Evolutionary conservation across 2,888 invertebrate species (phyloP).

Genomic region (Tridacna gigas): DNA sequence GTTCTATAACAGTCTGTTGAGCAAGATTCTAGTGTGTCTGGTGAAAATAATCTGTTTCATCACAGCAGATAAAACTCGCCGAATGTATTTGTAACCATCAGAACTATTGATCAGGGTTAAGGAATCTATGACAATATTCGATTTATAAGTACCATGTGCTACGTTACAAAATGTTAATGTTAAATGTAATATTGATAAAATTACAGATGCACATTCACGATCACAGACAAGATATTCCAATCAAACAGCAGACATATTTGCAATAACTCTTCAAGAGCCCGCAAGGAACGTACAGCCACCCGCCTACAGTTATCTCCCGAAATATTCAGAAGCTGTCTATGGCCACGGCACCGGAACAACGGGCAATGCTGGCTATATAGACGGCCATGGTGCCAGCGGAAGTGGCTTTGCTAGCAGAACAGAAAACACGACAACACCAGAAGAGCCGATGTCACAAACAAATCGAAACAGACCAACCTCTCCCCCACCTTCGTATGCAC

Average conservation of each 20-base stretch:
- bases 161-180: too few species aligned
- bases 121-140: too few species aligned
- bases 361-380: neutral
- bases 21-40: too few species aligned
- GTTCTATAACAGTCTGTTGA: too few species aligned
- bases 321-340: slow-evolving; percentile 9
- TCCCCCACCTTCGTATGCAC: slow-evolving; percentile 14
- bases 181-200: too few species aligned
- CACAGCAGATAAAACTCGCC: too few species aligned
- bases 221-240: neutral
- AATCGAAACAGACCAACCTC: neutral
- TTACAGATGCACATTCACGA: neutral
- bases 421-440: neutral
- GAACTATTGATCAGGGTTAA: too few species aligned
- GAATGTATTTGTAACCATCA: too few species aligned
- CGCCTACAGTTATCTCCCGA: slow-evolving; percentile 11
- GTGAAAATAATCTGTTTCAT: too few species aligned
- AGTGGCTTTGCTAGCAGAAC: neutral
- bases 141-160: too few species aligned
- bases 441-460: neutral
- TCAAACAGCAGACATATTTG: slow-evolving; percentile 7
- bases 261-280: neutral
- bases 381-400: neutral
- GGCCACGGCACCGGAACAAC: neutral
- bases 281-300: neutral